Percentiles rank a stretch among this genome's conserved stretches.
phyloP scores from a whole-genome alignment of 2,113 vertebrate genomes.

The Perca flavescens region DNA sequence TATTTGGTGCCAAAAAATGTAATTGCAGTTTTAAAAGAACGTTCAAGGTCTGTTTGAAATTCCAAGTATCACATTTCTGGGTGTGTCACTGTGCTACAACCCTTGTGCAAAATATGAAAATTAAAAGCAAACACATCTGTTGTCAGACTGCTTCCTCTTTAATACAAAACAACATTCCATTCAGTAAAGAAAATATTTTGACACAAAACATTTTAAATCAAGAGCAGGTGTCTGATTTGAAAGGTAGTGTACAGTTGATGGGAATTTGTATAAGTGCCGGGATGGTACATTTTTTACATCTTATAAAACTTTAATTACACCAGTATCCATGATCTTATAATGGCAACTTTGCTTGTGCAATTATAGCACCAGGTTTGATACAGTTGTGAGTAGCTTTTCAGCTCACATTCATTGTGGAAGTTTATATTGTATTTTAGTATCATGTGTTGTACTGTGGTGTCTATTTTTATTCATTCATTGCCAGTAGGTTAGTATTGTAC shows the following conservation, averaged over 20 bases:
- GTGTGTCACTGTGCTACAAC: background rate
- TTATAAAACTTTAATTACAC: background rate
- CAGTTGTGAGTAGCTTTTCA: background rate
- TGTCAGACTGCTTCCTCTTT: conserved; percentile 30
- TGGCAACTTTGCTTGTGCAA: background rate
- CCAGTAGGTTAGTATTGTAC: no score
- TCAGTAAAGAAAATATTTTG: conserved; percentile 20
- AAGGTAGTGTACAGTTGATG: background rate
- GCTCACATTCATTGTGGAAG: background rate
- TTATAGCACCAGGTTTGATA: background rate
- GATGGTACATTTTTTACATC: background rate
- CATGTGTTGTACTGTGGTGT: no score
- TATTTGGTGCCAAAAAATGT: background rate
- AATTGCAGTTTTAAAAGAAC: background rate
- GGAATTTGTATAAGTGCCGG: background rate
- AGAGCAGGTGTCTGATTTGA: background rate
- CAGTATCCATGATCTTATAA: background rate
- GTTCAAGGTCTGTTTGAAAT: background rate
- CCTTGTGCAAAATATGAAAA: background rate
- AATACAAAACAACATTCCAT: conserved; percentile 21
- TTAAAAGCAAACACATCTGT: background rate
- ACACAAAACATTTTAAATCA: background rate
- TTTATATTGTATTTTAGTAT: background rate
- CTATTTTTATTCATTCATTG: no score
- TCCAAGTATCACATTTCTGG: background rate